phyloP scores from a whole-genome alignment of 2,113 vertebrate species.

The Crotalus tigris region DNA sequence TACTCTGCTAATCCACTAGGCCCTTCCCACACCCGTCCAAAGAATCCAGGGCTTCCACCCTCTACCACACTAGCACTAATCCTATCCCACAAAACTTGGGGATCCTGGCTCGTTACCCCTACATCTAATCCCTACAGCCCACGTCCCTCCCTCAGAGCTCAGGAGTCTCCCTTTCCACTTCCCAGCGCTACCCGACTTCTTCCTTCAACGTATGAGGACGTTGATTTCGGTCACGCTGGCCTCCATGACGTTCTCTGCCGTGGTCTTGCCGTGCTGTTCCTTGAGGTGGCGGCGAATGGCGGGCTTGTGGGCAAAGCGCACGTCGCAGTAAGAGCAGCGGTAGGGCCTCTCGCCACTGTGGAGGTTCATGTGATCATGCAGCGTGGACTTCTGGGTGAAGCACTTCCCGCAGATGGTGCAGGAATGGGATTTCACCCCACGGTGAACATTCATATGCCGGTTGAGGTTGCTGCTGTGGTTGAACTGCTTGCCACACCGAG shows the following conservation, averaged over 20 bases:
- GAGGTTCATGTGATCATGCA: constrained; percentile 94
- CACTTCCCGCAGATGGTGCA: constrained; percentile 89
- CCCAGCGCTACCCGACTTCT: background rate
- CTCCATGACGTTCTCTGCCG: constrained; percentile 84
- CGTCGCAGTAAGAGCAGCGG: constrained; percentile 87
- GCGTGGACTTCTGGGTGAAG: constrained; percentile 91
- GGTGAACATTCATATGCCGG: constrained; percentile 90
- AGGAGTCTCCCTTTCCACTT: background rate
- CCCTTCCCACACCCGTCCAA: constrained; percentile 1
- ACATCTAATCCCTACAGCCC: background rate
- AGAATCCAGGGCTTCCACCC: constrained; percentile 14
- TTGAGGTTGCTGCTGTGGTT: constrained; percentile 89
- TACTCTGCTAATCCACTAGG: constrained; percentile 3
- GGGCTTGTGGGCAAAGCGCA: constrained; percentile 91
- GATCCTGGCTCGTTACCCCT: background rate
- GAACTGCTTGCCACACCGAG: constrained; percentile 92
- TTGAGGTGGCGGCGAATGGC: constrained; percentile 89
- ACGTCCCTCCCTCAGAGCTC: constrained; percentile 12
- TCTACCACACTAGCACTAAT: constrained; percentile 25
- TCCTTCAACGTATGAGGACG: constrained; percentile 56
- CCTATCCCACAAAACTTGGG: constrained; percentile 5
- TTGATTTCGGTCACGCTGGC: constrained; percentile 67
- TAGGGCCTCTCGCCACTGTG: constrained; percentile 89
- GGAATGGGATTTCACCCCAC: constrained; percentile 81
- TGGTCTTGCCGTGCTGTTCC: constrained; percentile 92